Conservation (phyloP, 2,888 invertebrate species). For the Drosophila rellima region DNA sequence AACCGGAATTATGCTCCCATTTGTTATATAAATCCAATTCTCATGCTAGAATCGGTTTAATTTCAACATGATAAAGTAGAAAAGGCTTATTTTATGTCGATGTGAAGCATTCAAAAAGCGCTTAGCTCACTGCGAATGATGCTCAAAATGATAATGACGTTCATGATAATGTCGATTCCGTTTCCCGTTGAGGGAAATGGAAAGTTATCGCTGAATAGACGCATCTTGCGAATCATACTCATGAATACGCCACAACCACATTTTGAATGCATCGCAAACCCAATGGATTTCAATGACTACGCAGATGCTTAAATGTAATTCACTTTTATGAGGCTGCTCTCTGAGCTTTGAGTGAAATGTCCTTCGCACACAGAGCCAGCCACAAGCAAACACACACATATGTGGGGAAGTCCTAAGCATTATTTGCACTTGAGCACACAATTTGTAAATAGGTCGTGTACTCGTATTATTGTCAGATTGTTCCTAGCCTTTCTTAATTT, state of each 20-base stretch:
- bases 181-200: constrained; percentile 6
- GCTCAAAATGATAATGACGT: constrained; percentile 24
- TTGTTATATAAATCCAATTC: constrained; percentile 5
- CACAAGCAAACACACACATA: constrained; percentile 6
- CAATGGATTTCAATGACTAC: constrained; percentile 47
- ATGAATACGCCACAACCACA: constrained; percentile 28
- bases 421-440: constrained; percentile 57
- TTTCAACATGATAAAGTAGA: neutral
- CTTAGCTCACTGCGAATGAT: constrained; percentile 16
- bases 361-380: constrained; percentile 21
- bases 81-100: constrained; percentile 14
- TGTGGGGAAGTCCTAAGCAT: constrained; percentile 17
- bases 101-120: constrained; percentile 19
- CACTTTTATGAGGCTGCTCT: constrained; percentile 33
- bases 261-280: constrained; percentile 32
- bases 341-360: constrained; percentile 35
- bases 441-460: constrained; percentile 46
- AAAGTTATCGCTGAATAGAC: constrained; percentile 30
- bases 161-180: constrained; percentile 27
- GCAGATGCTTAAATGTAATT: constrained; percentile 47
- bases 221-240: constrained; percentile 30
- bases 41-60: constrained; percentile 7
- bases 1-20: neutral
- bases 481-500: neutral
- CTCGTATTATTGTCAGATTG: constrained; percentile 10